A percentile compares a stretch with the other conserved stretches of the same genome.
Evolutionary conservation across 2,888 invertebrate species (phyloP).

Genomic region (Oscheius sp.): DNA sequence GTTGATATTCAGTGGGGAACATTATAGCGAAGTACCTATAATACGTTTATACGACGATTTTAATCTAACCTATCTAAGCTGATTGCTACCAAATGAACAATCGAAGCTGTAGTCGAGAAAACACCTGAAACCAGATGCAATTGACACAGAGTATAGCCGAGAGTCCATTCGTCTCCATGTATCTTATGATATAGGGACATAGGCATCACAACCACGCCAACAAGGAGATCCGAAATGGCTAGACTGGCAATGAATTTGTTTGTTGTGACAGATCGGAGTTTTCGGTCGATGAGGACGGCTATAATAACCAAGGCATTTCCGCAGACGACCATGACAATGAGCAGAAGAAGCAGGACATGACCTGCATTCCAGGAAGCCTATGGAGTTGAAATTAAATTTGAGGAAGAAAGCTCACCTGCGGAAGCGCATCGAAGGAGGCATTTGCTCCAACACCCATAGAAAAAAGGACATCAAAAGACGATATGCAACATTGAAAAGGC

Average conservation of each 20-base stretch:
- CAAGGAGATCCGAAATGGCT: constrained; percentile 60
- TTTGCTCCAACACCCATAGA: constrained; percentile 24
- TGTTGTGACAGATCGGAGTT: constrained; percentile 56
- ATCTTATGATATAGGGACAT: constrained; percentile 58
- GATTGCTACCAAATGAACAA: constrained; percentile 63
- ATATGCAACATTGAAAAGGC: constrained; percentile 22
- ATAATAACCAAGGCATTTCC: constrained; percentile 52
- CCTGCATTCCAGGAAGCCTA: constrained; percentile 22
- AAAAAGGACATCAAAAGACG: constrained; percentile 23
- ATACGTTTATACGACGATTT: constrained; percentile 2
- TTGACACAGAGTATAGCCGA: constrained; percentile 55
- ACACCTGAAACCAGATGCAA: constrained; percentile 58
- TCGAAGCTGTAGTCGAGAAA: constrained; percentile 61
- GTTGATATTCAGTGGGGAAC: constrained; percentile 63
- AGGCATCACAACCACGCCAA: constrained; percentile 60
- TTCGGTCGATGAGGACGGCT: constrained; percentile 53
- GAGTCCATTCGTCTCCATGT: constrained; percentile 56
- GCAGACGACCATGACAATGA: constrained; percentile 52
- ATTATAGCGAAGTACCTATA: constrained; percentile 63
- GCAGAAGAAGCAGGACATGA: constrained; percentile 45
- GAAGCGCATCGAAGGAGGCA: constrained; percentile 15
- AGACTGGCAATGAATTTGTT: constrained; percentile 61
- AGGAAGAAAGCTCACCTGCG: constrained; percentile 8
- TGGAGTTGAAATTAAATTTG: neutral
- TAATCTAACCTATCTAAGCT: constrained; percentile 53